Base-by-base conservation (phyloP, 2,113 vertebrate species). In the Corapipo altera region DNA sequence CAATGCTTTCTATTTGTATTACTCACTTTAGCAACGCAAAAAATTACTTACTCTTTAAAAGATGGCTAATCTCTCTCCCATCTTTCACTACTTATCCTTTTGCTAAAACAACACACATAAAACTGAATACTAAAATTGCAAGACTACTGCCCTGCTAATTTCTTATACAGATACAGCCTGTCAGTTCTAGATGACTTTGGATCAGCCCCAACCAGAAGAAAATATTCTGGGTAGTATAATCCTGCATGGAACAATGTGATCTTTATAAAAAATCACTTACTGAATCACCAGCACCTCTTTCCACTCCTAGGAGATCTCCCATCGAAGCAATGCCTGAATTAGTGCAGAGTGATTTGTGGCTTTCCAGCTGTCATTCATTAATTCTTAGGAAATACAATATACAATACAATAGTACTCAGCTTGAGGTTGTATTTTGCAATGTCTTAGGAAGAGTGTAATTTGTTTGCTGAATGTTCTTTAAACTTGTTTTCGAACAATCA, bases 81-180 rank as follows among this genome's bases (percentile, higher is more conserved):
- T 94, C 79, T 90, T 95, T 96, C 88, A 94, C 65, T 94, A 95
- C 78, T 61, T 96, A 95, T 74, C 78, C 70, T 92, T 95, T 91
- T 85, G 76, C 76, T 96, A 96, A 95, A 95, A 95, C 32, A 95
- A 97, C 80, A 94, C 62, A 93, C 61, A 89, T 93, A 97, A 96
- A 97, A 95, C 62, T 20, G 43, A 95, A 48, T 86, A 92, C 88
- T 96, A 77, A 83, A 92, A 92, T 61, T 93, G 75, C 65, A 93
- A 61, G 73, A 69, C 91, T 87, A 77, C 54, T 94, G 92, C 94
- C 90, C 49, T 67, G 48, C 66, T 96, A 95, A 97, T 95, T 95
- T 96, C 91, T 95, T 96, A 96, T 43, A 95, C 95, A 96, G 85
- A 95, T 94, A 92, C 0, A 1, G 76, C 55, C 84, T 89, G 85